These are phyloP conservation scores for Poeciliopsis presidionis DNA, from an alignment of 2,797 vertebrate species.

Conservation along the genomic window DNA sequence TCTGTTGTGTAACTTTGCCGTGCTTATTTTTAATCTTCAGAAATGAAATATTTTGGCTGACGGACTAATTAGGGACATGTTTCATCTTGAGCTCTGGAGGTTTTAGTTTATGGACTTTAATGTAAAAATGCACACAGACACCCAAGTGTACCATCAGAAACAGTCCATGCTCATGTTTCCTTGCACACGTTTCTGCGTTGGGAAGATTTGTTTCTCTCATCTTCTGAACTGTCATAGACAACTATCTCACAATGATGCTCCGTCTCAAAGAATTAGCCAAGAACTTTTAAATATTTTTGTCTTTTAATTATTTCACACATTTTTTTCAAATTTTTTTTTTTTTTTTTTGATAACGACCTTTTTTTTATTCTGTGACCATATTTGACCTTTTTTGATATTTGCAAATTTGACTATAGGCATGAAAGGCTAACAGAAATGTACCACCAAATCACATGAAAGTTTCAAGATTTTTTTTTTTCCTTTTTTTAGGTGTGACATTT, in stretches of 20 bases:
- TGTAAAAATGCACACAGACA: slow-evolving; percentile 10
- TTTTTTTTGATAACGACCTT: neutral
- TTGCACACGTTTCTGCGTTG: slow-evolving; percentile 64
- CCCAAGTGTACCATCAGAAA: slow-evolving; percentile 34
- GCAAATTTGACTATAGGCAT: neutral
- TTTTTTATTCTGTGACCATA: neutral
- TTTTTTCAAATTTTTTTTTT: no score
- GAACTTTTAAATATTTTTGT: no score
- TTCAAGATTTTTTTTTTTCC: neutral
- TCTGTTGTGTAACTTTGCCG: slow-evolving; percentile 63
- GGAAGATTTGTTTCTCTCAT: slow-evolving; percentile 57
- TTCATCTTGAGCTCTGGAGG: slow-evolving; percentile 59
- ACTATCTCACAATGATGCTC: neutral
- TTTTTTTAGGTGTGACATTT: neutral
- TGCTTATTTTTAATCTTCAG: slow-evolving; percentile 65
- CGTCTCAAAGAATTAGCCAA: no score
- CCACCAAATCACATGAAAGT: neutral
- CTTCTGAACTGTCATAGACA: neutral
- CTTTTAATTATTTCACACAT: no score
- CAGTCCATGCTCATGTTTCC: slow-evolving; percentile 40
- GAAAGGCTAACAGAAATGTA: neutral
- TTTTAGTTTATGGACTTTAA: slow-evolving; percentile 27
- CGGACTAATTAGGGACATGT: slow-evolving; percentile 40
- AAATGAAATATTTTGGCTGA: slow-evolving; percentile 49
- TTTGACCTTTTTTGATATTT: neutral